Evolutionary conservation across 1,140 invertebrate species (phyloP), one percentile per base, ranked within the genome.

Genomic region (Anoplophora glabripennis): DNA sequence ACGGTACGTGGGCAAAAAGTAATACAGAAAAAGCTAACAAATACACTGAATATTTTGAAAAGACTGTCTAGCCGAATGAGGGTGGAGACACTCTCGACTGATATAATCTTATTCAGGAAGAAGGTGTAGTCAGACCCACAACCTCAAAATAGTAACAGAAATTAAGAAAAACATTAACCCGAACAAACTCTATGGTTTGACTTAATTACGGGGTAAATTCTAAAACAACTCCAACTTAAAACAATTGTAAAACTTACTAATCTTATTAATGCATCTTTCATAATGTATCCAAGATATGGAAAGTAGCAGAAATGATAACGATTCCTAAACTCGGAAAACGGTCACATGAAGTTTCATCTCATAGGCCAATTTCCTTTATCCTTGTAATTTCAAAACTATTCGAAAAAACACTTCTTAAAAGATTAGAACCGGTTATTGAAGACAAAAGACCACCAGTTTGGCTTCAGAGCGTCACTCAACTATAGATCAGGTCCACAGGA

Each of bases 401-500:
- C n/a, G n/a, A n/a, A n/a, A n/a, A n/a, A n/a, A n/a, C n/a, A n/a
- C n/a, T n/a, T n/a, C n/a, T n/a, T n/a, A n/a, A n/a, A n/a, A n/a
- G n/a, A n/a, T n/a, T n/a, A n/a, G n/a, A n/a, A n/a, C n/a, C n/a
- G n/a, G n/a, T n/a, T n/a, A n/a, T n/a, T n/a, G n/a, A n/a, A n/a
- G n/a, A n/a, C n/a, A n/a, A n/a, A n/a, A 15, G 9, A 3, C 7
- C 57, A 59, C 36, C 41, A 59, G 28, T 59, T 59, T 54, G 58
- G 58, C 1, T 54, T 60, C 44, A 37, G 37, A 56, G 21, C 40
- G 44, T n/a, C 57, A 60, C 21, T 60, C 52, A 7, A 55, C 58
- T 12, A 56, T 47, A 21, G 53, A 60, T 17, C 53, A 60, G 36
- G 58, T 56, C 9, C 42, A 60, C 21, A 55, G 52, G 33, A 60